These are phyloP conservation scores for Stenodema calcarata DNA, from an alignment of 2,888 invertebrate species.

Conservation along the genomic window DNA sequence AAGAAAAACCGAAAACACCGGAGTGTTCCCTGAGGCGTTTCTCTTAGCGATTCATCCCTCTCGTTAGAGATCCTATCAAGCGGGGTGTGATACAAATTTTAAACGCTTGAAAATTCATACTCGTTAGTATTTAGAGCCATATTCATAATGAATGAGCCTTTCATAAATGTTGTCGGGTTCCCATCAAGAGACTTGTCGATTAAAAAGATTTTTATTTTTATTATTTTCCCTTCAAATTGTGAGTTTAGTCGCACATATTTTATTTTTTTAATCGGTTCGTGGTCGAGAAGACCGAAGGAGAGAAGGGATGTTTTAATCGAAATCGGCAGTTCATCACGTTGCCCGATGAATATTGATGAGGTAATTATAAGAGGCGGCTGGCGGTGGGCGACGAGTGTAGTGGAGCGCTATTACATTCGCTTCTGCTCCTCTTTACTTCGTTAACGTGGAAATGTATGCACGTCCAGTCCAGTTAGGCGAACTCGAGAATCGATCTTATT, in stretches of 20 bases:
- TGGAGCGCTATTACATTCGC: not conserved
- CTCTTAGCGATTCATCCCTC: not conserved
- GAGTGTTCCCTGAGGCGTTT: too few relatives aligned
- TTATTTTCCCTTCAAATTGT: too few relatives aligned
- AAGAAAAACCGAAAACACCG: too few relatives aligned
- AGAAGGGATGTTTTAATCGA: not conserved
- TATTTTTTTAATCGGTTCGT: not conserved
- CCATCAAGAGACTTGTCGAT: not conserved
- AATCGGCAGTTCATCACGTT: conserved; percentile 34
- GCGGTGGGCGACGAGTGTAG: conserved; percentile 26
- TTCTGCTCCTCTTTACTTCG: not conserved
- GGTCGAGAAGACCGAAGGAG: not conserved
- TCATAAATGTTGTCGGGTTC: not conserved
- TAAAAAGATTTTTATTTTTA: not conserved
- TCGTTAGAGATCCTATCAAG: not conserved
- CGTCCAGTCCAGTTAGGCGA: not conserved
- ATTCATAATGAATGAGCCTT: not conserved
- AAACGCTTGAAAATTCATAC: not conserved
- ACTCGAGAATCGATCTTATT: not conserved
- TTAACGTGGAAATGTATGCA: not conserved
- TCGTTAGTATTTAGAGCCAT: not conserved
- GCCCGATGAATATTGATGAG: conserved; percentile 15
- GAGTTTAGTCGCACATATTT: not conserved
- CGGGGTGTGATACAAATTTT: not conserved
- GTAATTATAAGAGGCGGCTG: conserved; percentile 10